Evolutionary conservation across 2,888 invertebrate genomes (phyloP).

Genomic region (Oxyscelio sp.): DNA sequence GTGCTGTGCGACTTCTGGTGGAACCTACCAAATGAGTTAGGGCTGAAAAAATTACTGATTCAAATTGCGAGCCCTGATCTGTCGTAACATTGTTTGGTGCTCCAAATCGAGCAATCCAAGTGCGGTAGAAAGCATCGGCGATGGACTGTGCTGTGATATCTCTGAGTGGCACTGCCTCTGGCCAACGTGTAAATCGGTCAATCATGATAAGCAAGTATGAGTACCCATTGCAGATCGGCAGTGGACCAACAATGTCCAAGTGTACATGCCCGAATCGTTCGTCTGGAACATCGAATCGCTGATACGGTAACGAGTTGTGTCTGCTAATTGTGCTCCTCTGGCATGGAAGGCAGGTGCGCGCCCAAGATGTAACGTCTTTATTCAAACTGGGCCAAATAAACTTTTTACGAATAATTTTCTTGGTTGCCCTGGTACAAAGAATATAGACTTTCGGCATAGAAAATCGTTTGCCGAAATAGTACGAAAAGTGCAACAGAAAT

Average conservation of each 20-base stretch:
- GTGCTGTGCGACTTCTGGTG: conserved; percentile 6
- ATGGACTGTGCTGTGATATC: conserved; percentile 76
- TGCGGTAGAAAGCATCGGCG: conserved; percentile 75
- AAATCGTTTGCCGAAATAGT: too few species aligned
- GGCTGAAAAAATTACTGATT: conserved; percentile 73
- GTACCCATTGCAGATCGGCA: too few species aligned
- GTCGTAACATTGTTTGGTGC: conserved; percentile 79
- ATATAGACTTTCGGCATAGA: too few species aligned
- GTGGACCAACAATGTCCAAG: too few species aligned
- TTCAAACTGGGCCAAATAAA: neutral
- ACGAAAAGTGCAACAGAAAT: too few species aligned
- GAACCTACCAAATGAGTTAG: conserved; percentile 50
- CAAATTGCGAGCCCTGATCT: conserved; percentile 82
- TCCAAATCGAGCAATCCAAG: conserved; percentile 82
- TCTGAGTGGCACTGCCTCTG: conserved; percentile 28
- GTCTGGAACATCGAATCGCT: too few species aligned
- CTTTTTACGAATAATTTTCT: neutral
- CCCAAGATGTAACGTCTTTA: conserved; percentile 68
- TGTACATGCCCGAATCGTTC: too few species aligned
- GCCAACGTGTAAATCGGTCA: conserved; percentile 1
- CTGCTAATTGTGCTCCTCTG: neutral
- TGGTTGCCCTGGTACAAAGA: neutral
- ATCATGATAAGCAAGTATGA: neutral
- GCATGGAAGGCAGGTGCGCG: conserved; percentile 75
- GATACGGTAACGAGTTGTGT: neutral